A percentile compares a stretch with the other conserved stretches of the same genome.
Conservation (phyloP, 1,140 invertebrate species). For the Pseudomyrmex pallidus region DNA sequence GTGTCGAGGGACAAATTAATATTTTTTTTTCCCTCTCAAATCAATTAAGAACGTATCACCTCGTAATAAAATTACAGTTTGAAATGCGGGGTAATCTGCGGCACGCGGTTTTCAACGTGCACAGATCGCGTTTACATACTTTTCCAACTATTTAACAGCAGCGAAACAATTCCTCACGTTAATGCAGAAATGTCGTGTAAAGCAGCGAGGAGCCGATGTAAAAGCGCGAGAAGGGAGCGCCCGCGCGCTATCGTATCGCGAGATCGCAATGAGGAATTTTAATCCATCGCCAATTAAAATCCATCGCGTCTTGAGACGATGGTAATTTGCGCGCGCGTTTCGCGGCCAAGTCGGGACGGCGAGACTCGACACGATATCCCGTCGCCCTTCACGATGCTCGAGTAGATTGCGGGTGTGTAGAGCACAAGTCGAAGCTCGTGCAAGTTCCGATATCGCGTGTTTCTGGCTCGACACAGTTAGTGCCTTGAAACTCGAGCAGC, state of each 20-base stretch:
- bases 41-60: too few species aligned
- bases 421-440: slow-evolving; percentile 42
- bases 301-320: slow-evolving; percentile 21
- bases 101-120: not conserved
- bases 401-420: slow-evolving; percentile 15
- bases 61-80: not conserved
- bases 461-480: slow-evolving; percentile 33
- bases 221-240: too few species aligned
- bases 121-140: not conserved
- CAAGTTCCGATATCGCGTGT: slow-evolving; percentile 59
- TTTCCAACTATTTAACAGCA: not conserved
- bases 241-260: not conserved
- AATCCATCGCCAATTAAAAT: slow-evolving; percentile 45
- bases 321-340: slow-evolving; percentile 41
- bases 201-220: not conserved
- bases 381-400: slow-evolving; percentile 31
- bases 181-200: slow-evolving; percentile 43
- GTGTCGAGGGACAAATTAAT: not conserved
- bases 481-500: slow-evolving; percentile 49
- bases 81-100: not conserved
- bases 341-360: slow-evolving; percentile 6
- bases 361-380: slow-evolving; percentile 38
- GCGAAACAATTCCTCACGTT: slow-evolving; percentile 9
- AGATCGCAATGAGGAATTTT: slow-evolving; percentile 32
- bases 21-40: not conserved